These are phyloP conservation scores for Sebastes oblongus DNA, from an alignment of 2,797 vertebrate genomes.

Conservation along the genomic window DNA sequence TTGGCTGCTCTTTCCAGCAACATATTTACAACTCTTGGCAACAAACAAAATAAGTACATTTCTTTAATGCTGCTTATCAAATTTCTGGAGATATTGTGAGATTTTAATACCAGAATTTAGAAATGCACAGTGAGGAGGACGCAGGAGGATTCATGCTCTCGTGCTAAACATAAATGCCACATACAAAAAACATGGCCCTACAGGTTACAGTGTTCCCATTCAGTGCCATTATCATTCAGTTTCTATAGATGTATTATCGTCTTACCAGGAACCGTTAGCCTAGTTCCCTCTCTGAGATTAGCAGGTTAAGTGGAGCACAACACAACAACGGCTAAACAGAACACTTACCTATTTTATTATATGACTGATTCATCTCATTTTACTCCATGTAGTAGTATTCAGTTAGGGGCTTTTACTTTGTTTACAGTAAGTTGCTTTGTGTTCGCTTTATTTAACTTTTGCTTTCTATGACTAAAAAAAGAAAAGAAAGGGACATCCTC, in stretches of 20 bases:
- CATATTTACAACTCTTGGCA: background rate
- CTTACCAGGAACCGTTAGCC: slow-evolving; percentile 32
- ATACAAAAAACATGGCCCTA: no score
- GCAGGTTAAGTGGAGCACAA: background rate
- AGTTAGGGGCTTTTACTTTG: background rate
- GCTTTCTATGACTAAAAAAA: no score
- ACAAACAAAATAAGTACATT: background rate
- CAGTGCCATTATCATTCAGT: background rate
- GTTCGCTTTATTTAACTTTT: no score
- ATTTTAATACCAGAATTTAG: background rate
- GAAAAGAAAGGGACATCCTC: no score
- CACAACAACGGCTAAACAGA: background rate
- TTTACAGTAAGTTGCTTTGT: background rate
- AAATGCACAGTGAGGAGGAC: background rate
- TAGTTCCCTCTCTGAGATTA: slow-evolving; percentile 20
- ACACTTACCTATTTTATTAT: no score
- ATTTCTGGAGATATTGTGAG: background rate
- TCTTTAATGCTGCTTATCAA: background rate
- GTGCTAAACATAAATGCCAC: no score
- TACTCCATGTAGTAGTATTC: background rate
- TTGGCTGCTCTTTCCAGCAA: background rate
- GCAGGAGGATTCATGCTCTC: no score
- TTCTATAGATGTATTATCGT: background rate
- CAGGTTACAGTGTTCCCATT: background rate
- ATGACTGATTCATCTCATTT: background rate